Evolutionary conservation across 1,140 invertebrate species (phyloP).

Genomic region (Mycetomoellerius zeteki): DNA sequence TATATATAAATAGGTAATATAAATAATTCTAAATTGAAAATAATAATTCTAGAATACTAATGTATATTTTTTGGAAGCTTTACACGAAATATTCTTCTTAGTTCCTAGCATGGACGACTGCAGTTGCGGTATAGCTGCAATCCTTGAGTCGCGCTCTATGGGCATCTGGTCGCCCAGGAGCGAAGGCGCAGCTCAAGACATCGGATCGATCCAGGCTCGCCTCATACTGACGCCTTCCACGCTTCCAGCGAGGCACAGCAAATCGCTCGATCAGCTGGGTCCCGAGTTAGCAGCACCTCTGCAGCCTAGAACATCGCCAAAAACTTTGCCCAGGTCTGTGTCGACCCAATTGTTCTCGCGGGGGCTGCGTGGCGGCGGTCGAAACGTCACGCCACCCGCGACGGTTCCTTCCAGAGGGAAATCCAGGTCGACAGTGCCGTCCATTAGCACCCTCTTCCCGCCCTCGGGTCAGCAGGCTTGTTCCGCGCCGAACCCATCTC

Average conservation of each 20-base stretch:
- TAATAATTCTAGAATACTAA: not conserved
- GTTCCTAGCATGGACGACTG: constrained; percentile 87
- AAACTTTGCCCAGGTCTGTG: constrained; percentile 83
- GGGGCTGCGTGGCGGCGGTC: constrained; percentile 66
- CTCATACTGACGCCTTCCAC: constrained; percentile 82
- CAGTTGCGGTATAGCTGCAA: constrained; percentile 87
- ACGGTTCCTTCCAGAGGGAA: constrained; percentile 84
- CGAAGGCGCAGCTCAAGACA: constrained; percentile 82
- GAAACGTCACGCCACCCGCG: constrained; percentile 81
- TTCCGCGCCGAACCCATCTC: constrained; percentile 83
- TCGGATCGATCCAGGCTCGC: constrained; percentile 77
- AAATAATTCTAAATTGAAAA: not conserved
- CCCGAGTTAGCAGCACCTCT: constrained; percentile 79
- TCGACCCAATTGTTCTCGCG: constrained; percentile 84
- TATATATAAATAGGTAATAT: too few species aligned
- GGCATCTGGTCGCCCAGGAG: constrained; percentile 85
- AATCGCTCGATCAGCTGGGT: constrained; percentile 92
- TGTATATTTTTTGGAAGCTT: not conserved
- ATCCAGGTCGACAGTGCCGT: constrained; percentile 81
- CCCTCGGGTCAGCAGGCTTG: constrained; percentile 81
- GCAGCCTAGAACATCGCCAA: constrained; percentile 80
- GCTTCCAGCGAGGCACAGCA: constrained; percentile 92
- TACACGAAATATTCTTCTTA: constrained; percentile 42
- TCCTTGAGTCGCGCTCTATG: constrained; percentile 85
- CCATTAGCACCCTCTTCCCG: constrained; percentile 80